These are phyloP conservation scores for Hypselothyrea guttata DNA, from an alignment of 2,888 invertebrate genomes.

Conservation along the genomic window DNA sequence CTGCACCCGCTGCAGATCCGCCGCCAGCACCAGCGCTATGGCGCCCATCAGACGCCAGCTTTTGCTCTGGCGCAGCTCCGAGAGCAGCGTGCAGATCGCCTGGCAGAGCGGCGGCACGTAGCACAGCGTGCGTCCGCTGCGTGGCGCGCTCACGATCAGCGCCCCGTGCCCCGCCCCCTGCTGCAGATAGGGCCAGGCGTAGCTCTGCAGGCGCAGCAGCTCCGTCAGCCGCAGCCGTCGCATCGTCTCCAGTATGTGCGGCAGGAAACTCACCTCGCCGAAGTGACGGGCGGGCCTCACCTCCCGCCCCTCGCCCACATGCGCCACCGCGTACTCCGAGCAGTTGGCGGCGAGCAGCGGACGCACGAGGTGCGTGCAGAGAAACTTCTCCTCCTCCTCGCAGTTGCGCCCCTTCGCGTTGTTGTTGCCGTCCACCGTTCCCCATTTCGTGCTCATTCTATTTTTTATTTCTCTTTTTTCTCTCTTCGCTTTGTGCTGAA, in stretches of 20 bases:
- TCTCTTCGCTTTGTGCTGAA: no score
- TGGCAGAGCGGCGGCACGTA: slow-evolving; percentile 55
- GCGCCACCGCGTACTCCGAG: slow-evolving; percentile 51
- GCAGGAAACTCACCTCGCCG: slow-evolving; percentile 41
- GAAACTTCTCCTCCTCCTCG: slow-evolving; percentile 7
- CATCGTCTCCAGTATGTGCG: slow-evolving; percentile 39
- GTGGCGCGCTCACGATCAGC: slow-evolving; percentile 51
- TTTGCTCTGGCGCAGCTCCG: not conserved
- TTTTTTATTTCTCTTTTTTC: no score
- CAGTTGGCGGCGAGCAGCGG: slow-evolving; percentile 50
- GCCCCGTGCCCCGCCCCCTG: slow-evolving; percentile 34
- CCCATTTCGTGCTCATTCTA: not conserved
- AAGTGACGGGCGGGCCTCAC: slow-evolving; percentile 34
- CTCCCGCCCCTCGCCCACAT: slow-evolving; percentile 16
- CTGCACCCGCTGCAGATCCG: slow-evolving; percentile 35
- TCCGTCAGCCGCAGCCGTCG: slow-evolving; percentile 19
- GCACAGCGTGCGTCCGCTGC: slow-evolving; percentile 58
- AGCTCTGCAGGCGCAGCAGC: slow-evolving; percentile 59
- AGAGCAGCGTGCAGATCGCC: slow-evolving; percentile 12
- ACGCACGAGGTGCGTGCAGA: not conserved
- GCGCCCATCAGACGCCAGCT: slow-evolving; percentile 27
- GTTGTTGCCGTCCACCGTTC: slow-evolving; percentile 14
- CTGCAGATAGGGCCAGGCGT: slow-evolving; percentile 52
- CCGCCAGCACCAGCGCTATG: slow-evolving; percentile 37
- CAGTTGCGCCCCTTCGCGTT: not conserved